Conservation (phyloP, 2,888 invertebrate species). For the Tipula vernalis region DNA sequence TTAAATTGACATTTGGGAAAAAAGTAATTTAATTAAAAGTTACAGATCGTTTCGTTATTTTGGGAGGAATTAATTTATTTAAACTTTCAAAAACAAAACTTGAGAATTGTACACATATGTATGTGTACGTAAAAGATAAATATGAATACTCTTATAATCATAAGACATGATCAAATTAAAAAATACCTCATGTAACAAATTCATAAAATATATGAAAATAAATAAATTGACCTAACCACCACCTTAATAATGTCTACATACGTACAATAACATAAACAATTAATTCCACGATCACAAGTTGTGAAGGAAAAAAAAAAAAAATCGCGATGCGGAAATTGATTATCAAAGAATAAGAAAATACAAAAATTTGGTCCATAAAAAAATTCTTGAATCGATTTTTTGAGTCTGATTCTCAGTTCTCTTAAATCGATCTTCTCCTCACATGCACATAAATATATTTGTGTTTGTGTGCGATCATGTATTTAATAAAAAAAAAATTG, state of each 20-base stretch:
- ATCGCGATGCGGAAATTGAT: constrained; percentile 4
- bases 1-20: not conserved
- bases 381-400: not conserved
- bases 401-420: not conserved
- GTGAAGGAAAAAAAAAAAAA: not conserved
- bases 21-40: not conserved
- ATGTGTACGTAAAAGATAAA: not conserved
- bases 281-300: not conserved
- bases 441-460: not conserved
- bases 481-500: not conserved
- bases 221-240: not conserved
- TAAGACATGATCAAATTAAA: not conserved
- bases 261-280: not conserved
- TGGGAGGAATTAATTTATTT: not conserved
- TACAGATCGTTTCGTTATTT: not conserved
- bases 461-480: not conserved
- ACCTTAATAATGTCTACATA: not conserved
- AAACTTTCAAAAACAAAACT: not conserved
- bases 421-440: not conserved
- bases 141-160: not conserved
- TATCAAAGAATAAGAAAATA: not conserved
- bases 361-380: not conserved
- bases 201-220: not conserved
- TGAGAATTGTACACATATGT: not conserved
- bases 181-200: not conserved